Conservation (phyloP, 1,140 invertebrate genomes). For the Magallana angulata region DNA sequence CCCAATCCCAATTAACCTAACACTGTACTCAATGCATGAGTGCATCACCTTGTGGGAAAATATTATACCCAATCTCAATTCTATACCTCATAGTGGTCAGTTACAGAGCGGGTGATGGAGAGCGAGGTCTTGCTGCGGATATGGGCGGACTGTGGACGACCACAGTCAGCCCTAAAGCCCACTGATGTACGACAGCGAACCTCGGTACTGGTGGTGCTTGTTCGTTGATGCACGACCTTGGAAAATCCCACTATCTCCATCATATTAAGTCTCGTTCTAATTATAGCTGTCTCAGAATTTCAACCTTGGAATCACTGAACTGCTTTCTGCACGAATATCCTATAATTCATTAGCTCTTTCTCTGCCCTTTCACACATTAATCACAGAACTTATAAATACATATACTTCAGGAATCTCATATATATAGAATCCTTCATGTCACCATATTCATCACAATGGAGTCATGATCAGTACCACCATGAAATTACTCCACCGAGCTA, state of each 20-base stretch:
- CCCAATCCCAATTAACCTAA: too few species aligned
- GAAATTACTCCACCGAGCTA: neutral
- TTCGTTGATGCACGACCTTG: constrained; percentile 8
- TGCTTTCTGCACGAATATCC: too few species aligned
- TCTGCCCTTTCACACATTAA: too few species aligned
- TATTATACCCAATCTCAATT: too few species aligned
- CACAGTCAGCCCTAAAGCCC: neutral
- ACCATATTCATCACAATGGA: neutral
- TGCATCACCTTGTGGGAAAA: too few species aligned
- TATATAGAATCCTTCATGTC: neutral
- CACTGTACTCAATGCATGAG: too few species aligned
- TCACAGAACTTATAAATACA: neutral
- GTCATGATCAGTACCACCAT: neutral
- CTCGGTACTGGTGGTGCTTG: neutral
- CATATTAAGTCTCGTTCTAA: neutral
- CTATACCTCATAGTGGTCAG: constrained; percentile 20
- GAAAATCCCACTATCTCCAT: constrained; percentile 32
- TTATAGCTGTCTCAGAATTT: too few species aligned
- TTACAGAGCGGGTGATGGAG: neutral
- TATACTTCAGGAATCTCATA: neutral
- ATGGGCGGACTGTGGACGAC: neutral
- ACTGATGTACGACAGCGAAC: constrained; percentile 7
- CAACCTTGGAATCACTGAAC: too few species aligned
- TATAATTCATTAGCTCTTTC: too few species aligned
- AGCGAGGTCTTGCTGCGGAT: constrained; percentile 16